Percentiles rank a stretch among this genome's conserved stretches.
Conservation (phyloP, 2,113 vertebrate species). For the Channa argus region DNA sequence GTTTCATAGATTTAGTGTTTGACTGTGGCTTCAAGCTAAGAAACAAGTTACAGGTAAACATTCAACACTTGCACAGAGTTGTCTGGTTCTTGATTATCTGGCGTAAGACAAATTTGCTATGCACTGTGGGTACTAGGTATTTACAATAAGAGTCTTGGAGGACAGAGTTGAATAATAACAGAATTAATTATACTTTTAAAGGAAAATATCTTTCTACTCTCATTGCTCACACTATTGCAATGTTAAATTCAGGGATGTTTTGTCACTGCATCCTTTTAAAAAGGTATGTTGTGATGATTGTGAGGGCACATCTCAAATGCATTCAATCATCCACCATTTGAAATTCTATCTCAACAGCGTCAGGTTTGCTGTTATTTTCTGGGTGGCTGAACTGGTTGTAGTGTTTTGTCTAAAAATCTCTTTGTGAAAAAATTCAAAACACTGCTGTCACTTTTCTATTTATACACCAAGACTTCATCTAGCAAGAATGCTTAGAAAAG, state of each 20-base stretch:
- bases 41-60: slow-evolving; percentile 1
- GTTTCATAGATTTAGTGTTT: not conserved
- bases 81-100: not conserved
- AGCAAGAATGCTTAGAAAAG: not conserved
- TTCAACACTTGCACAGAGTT: slow-evolving; percentile 1
- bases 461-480: not conserved
- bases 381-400: not conserved
- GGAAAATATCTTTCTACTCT: not conserved
- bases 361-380: slow-evolving; percentile 14
- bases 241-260: not conserved
- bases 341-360: not conserved
- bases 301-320: not conserved
- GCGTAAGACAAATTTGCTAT: not conserved
- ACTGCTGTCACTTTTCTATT: slow-evolving; percentile 2
- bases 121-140: not conserved
- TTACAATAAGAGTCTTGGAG: too few species aligned
- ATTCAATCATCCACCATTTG: not conserved
- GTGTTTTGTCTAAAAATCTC: slow-evolving; percentile 1
- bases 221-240: not conserved
- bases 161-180: too few species aligned
- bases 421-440: too few species aligned
- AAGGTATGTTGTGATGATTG: not conserved
- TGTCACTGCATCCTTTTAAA: not conserved
- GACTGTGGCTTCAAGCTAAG: not conserved
- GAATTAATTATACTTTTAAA: too few species aligned